Conservation (phyloP, 1,140 invertebrate genomes). For the Melanaphis sacchari region DNA sequence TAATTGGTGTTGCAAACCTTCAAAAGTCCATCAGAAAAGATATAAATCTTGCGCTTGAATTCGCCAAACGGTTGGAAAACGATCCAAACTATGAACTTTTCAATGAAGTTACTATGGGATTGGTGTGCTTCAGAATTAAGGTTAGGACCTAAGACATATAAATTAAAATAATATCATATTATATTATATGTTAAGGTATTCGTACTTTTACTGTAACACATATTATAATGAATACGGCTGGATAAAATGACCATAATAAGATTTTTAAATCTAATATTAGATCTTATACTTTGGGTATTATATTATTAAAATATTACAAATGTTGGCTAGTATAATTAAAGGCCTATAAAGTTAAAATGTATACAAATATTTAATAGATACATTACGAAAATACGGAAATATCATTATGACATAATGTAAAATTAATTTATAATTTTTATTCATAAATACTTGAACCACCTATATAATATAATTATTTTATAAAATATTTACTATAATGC, state of each 20-base stretch:
- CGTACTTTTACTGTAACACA: too few species aligned
- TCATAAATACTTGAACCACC: too few species aligned
- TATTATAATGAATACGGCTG: not conserved
- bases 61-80: slow-evolving; percentile 72
- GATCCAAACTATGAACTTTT: slow-evolving; percentile 88
- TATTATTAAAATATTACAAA: too few species aligned
- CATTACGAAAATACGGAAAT: not conserved
- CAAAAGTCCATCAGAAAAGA: slow-evolving; percentile 88
- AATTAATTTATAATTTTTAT: not conserved
- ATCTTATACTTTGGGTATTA: not conserved
- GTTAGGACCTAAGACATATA: slow-evolving; percentile 64
- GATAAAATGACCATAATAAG: not conserved
- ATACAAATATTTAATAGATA: not conserved
- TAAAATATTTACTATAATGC: not conserved
- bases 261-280: not conserved
- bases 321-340: too few species aligned
- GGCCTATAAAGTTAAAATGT: too few species aligned
- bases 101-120: slow-evolving; percentile 85
- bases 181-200: too few species aligned
- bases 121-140: slow-evolving; percentile 94
- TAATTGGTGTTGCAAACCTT: slow-evolving; percentile 88
- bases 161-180: not conserved
- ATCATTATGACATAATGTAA: not conserved
- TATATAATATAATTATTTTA: not conserved
- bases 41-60: slow-evolving; percentile 80